Evolutionary conservation across 1,140 invertebrate genomes (phyloP).

Genomic region (Drosophila rhopaloa): DNA sequence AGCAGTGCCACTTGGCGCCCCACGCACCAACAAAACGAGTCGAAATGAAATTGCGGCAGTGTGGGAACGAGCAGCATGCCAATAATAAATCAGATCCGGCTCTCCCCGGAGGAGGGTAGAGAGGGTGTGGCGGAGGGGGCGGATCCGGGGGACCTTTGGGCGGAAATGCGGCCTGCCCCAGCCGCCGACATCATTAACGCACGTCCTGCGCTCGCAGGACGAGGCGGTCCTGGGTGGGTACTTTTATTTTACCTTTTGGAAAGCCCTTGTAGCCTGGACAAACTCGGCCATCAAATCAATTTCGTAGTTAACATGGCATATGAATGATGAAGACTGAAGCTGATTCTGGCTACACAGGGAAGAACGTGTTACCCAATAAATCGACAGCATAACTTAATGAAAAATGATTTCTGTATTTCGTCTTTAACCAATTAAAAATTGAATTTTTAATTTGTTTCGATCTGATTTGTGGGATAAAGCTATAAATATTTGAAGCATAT

Average conservation of each 20-base stretch:
- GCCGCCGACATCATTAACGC: constrained; percentile 55
- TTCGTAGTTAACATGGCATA: constrained; percentile 41
- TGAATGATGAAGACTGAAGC: constrained; percentile 31
- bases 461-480: too few relatives aligned
- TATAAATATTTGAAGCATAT: too few relatives aligned
- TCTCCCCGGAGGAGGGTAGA: constrained; percentile 1
- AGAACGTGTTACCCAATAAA: background rate
- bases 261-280: background rate
- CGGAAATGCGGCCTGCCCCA: constrained; percentile 50
- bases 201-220: constrained; percentile 21
- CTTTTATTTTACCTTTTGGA: constrained; percentile 1
- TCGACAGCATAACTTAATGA: too few relatives aligned
- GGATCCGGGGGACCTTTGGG: background rate
- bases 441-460: too few relatives aligned
- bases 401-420: too few relatives aligned
- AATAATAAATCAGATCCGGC: constrained; percentile 57
- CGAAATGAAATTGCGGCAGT: constrained; percentile 52
- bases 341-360: background rate
- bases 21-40: constrained; percentile 16
- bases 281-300: constrained; percentile 36
- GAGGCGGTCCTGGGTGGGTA: background rate
- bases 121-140: background rate
- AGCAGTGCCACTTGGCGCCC: constrained; percentile 60
- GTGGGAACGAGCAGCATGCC: constrained; percentile 45
- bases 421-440: too few relatives aligned